phyloP scores from a whole-genome alignment of 2,797 vertebrate species.

The Borostomias antarcticus region DNA sequence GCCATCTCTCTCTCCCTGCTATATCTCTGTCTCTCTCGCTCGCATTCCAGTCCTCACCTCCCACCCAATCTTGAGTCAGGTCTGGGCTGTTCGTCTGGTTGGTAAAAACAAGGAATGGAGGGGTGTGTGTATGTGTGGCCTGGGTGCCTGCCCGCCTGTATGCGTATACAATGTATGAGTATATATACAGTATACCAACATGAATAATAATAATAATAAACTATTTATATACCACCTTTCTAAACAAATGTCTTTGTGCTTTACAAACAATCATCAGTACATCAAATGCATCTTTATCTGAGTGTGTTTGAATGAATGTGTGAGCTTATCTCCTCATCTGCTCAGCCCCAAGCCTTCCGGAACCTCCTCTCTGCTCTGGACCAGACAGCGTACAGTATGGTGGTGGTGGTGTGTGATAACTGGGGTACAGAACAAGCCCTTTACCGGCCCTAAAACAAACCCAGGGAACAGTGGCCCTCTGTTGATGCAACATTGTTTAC shows the following conservation, averaged over 20 bases:
- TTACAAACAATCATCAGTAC: too few species aligned
- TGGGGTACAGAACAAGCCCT: too few species aligned
- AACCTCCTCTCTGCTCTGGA: not conserved
- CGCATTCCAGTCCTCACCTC: slow-evolving; percentile 38
- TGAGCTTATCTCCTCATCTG: not conserved
- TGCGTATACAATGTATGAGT: too few species aligned
- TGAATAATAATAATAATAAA: too few species aligned
- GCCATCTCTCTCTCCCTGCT: not conserved
- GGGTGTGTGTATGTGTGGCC: slow-evolving; percentile 13
- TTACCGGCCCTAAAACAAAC: too few species aligned
- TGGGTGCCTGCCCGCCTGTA: too few species aligned
- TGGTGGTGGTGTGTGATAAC: too few species aligned
- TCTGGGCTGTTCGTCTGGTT: slow-evolving; percentile 32
- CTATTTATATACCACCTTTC: too few species aligned
- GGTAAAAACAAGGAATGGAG: not conserved
- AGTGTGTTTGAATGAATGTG: not conserved
- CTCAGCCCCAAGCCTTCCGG: not conserved
- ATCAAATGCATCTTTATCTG: not conserved
- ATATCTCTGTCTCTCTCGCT: slow-evolving; percentile 4
- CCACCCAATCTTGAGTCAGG: slow-evolving; percentile 25
- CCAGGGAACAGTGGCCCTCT: too few species aligned
- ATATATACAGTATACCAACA: too few species aligned
- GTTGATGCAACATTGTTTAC: too few species aligned
- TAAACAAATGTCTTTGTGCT: too few species aligned
- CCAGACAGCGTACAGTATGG: not conserved